These are phyloP conservation scores for Cotesia chilonis DNA, from an alignment of 1,140 invertebrate species.

Conservation along the genomic window DNA sequence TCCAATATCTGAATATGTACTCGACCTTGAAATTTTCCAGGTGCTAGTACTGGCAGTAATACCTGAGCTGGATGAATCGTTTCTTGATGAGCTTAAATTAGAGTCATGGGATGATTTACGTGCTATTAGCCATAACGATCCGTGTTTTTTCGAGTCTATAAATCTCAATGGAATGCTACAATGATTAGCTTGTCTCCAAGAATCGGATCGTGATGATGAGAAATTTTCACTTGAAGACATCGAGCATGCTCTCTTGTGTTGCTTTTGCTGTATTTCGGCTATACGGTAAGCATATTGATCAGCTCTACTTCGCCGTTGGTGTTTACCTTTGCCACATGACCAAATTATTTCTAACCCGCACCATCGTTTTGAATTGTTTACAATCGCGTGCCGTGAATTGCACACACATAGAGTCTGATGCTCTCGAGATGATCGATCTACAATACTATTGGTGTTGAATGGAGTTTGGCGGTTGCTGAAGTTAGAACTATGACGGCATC, in stretches of 20 bases:
- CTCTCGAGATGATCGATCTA: conserved; percentile 80
- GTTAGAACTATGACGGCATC: conserved; percentile 86
- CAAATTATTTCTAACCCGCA: conserved; percentile 53
- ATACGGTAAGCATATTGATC: conserved; percentile 83
- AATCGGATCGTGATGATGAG: conserved; percentile 84
- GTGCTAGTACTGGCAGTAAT: conserved; percentile 87
- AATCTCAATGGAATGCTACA: conserved; percentile 78
- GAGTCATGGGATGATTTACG: conserved; percentile 90
- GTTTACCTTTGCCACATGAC: conserved; percentile 52
- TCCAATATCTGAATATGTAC: conserved; percentile 65
- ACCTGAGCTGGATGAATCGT: conserved; percentile 86
- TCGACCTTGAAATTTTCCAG: conserved; percentile 83
- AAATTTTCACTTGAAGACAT: conserved; percentile 90
- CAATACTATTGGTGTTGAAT: conserved; percentile 85
- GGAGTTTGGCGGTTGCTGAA: conserved; percentile 90
- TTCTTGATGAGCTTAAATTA: conserved; percentile 84
- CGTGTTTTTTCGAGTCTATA: conserved; percentile 78
- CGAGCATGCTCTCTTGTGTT: conserved; percentile 79
- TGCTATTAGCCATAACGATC: conserved; percentile 87
- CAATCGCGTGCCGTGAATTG: conserved; percentile 71
- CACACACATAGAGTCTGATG: conserved; percentile 74
- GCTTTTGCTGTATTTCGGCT: conserved; percentile 80
- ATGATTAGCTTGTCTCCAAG: conserved; percentile 79
- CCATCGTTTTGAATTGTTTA: conserved; percentile 47
- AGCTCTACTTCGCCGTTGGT: conserved; percentile 63